phyloP scores from a whole-genome alignment of 2,113 vertebrate genomes.

The Tetrax tetrax region DNA sequence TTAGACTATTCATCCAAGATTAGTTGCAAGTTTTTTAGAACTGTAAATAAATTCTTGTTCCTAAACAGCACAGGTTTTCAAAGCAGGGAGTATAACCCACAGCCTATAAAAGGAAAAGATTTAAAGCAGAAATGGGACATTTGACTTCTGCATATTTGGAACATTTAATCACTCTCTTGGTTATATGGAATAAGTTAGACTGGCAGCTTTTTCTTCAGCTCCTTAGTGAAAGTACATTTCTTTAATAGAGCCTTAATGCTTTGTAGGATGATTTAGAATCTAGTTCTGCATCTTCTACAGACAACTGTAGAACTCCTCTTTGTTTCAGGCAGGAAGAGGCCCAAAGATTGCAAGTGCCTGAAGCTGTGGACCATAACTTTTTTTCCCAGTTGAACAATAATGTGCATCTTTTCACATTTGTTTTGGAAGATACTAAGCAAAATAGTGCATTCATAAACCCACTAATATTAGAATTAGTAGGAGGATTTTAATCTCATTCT shows the following conservation, averaged over 20 bases:
- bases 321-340: neutral
- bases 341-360: neutral
- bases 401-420: neutral
- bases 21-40: constrained; percentile 56
- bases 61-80: constrained; percentile 59
- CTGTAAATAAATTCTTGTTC: constrained; percentile 65
- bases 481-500: neutral
- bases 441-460: neutral
- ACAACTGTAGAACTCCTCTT: neutral
- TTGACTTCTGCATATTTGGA: constrained; percentile 63
- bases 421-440: neutral
- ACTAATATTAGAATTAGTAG: neutral
- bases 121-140: constrained; percentile 62
- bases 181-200: constrained; percentile 43
- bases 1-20: constrained; percentile 52
- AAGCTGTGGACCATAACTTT: neutral
- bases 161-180: constrained; percentile 54
- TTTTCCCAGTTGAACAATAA: neutral
- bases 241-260: constrained; percentile 23
- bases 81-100: constrained; percentile 35
- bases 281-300: neutral
- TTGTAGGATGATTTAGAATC: neutral
- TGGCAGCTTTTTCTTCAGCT: constrained; percentile 16
- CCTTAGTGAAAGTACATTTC: constrained; percentile 7
- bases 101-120: constrained; percentile 67